A percentile compares a stretch with the other conserved stretches of the same genome.
Conservation (phyloP, 2,888 invertebrate genomes). For the Nephrotoma appendiculata region DNA sequence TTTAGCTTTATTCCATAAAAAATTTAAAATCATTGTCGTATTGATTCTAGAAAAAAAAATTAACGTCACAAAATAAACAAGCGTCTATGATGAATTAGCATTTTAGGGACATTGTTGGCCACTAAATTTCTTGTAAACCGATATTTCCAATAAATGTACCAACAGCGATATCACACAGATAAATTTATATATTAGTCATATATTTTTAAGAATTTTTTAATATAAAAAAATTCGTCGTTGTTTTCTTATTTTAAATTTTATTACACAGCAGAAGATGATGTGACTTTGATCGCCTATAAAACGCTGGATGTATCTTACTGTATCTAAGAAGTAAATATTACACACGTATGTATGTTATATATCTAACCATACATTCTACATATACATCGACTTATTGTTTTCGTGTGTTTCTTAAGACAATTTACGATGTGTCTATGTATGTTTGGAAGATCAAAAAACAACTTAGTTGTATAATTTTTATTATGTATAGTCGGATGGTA, state of each 20-base stretch:
- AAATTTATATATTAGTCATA: not conserved
- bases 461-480: not conserved
- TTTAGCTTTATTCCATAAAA: too few relatives aligned
- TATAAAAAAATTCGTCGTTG: not conserved
- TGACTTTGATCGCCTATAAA: not conserved
- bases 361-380: not conserved
- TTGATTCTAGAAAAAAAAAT: too few relatives aligned
- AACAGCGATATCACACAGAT: not conserved
- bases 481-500: not conserved
- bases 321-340: not conserved
- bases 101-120: too few relatives aligned
- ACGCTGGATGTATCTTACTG: not conserved
- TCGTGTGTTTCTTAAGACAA: not conserved
- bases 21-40: too few relatives aligned
- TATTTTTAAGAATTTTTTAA: not conserved
- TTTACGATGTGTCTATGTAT: not conserved
- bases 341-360: not conserved
- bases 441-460: not conserved
- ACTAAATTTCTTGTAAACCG: too few relatives aligned
- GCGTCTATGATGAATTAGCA: too few relatives aligned
- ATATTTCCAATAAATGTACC: not conserved
- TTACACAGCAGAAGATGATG: not conserved
- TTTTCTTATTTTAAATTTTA: not conserved
- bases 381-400: not conserved
- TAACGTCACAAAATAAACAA: too few relatives aligned